These are phyloP conservation scores for Eptesicus fuscus DNA, from an alignment of 2,113 vertebrate genomes.

Conservation along the genomic window DNA sequence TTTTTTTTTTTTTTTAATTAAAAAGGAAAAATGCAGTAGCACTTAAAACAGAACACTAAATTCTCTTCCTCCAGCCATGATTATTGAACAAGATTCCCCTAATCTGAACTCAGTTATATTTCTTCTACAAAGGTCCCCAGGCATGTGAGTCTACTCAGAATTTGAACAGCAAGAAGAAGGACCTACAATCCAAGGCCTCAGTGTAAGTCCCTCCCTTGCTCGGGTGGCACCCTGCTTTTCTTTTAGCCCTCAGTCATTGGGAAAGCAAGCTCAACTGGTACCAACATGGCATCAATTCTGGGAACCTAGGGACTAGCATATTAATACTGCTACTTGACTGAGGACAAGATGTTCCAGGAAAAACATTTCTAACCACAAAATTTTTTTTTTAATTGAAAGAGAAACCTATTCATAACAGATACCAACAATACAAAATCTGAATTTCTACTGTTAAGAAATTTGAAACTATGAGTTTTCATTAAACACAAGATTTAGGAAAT, in stretches of 20 bases:
- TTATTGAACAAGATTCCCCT: background rate
- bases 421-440: conserved; percentile 3
- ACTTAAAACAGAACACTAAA: background rate
- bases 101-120: conserved; percentile 14
- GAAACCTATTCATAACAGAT: conserved; percentile 35
- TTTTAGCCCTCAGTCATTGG: background rate
- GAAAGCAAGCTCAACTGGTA: conserved; percentile 2
- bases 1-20: background rate
- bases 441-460: conserved; percentile 17
- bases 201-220: background rate
- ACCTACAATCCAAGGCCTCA: background rate
- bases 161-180: conserved; percentile 9
- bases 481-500: conserved; percentile 20
- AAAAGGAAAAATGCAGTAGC: background rate
- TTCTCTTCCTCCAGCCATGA: background rate
- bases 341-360: conserved; percentile 15
- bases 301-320: background rate
- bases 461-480: background rate
- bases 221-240: background rate
- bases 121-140: conserved; percentile 3
- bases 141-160: background rate
- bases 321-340: background rate
- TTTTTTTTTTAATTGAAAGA: background rate
- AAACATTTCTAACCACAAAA: conserved; percentile 50
- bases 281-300: background rate